Base-by-base conservation (phyloP, 2,113 vertebrate species). In the Ceratotherium simum region DNA sequence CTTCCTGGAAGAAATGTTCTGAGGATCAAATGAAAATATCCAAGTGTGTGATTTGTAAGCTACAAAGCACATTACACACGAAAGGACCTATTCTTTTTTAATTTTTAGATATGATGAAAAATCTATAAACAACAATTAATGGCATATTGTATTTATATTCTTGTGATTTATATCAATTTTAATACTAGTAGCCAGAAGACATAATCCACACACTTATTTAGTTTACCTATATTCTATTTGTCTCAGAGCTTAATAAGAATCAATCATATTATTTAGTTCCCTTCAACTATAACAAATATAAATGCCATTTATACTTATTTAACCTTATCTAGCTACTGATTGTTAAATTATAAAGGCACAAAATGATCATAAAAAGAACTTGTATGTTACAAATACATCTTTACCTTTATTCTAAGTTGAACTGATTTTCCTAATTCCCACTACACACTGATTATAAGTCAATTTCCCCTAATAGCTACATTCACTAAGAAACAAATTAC, bases 321-420 rank as follows among this genome's bases (percentile, higher is more conserved):
- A 91, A 56, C 29, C 7, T 90, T 97, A 90, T 21, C 27, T 90
- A 69, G 5, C 8, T 73, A 62, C 6, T 93, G 29, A 21, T 23
- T 69, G 56, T 86, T 89, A 82, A 95, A 46, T 80, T 90, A 80
- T 18, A 86, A 91, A 65, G 9, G 4, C 33, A 80, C 2, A 79
- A 92, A 87, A 56, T 91, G 7, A 81, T 67, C 13, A 72, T 64
- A 36, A 27, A 70, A 84, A 75, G 7, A 81, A 95, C 5, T 29
- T 46, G 4, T 11, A 73, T 91, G 20, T 62, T 82, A 5, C 60
- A 78, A 67, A 96, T 89, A 58, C 16, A 85, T 39, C 27, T 92
- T 94, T 67, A 75, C 80, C 18, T 81, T 76, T 94, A 76, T 69
- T 96, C 25, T 82, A 83, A 88, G 29, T 79, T 80, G 17, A 86